These are phyloP conservation scores for Epistrophe eligans DNA, from an alignment of 2,888 invertebrate genomes.

Conservation along the genomic window DNA sequence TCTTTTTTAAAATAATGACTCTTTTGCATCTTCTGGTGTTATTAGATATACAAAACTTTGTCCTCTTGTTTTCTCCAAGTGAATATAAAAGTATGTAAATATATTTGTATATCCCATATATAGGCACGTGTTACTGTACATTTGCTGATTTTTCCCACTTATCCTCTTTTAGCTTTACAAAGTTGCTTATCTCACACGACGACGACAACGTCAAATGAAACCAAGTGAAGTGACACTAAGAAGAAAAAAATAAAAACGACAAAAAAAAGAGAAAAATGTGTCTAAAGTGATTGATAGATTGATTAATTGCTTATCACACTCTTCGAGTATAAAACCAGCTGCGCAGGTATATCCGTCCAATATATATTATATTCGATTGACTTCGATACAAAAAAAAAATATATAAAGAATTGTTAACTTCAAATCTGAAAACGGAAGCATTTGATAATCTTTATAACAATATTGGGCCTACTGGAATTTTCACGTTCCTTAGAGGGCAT, in stretches of 20 bases:
- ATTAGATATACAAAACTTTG: constrained; percentile 5
- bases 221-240: constrained; percentile 31
- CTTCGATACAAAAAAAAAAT: constrained; percentile 2
- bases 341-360: constrained; percentile 57
- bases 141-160: constrained; percentile 22
- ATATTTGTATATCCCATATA: background rate
- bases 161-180: constrained; percentile 21
- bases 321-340: constrained; percentile 59
- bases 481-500: constrained; percentile 16
- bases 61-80: constrained; percentile 46
- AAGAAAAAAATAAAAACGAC: background rate
- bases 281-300: constrained; percentile 74
- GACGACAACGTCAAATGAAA: constrained; percentile 42
- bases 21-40: constrained; percentile 21
- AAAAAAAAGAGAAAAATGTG: constrained; percentile 38
- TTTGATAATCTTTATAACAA: constrained; percentile 15
- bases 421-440: constrained; percentile 37
- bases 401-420: background rate
- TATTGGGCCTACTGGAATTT: constrained; percentile 34
- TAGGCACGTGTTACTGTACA: constrained; percentile 38
- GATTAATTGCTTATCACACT: constrained; percentile 71
- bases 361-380: constrained; percentile 47
- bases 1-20: constrained; percentile 3
- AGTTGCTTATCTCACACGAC: constrained; percentile 56
- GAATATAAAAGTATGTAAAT: background rate